Evolutionary conservation across 2,113 vertebrate species (phyloP), one percentile per base, ranked within the genome.

Genomic region (Erinaceus europaeus): DNA sequence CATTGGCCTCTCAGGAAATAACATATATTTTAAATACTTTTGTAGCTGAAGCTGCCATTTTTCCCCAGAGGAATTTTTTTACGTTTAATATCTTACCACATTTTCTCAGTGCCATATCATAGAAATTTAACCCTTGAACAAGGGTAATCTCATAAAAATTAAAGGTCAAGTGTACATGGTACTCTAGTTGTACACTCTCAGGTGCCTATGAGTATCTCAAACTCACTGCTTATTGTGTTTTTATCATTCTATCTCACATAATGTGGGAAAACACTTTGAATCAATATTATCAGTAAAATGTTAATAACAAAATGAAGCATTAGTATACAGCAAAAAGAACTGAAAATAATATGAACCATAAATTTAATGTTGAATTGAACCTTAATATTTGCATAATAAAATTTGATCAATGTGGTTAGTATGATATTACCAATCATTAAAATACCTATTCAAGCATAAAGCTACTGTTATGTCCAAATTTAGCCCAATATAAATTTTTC

Each of bases 101-200:
- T 29, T 88, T 81, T 53, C 4, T 76, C 21, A 38, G 61, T 36
- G 40, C 61, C 40, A 57, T 9, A 38, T 91, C 79, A 72, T 55
- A 75, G 65, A 74, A 74, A 76, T 50, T 85, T 85, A 90, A 85
- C 75, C 82, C 83, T 52, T 1, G 6, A 85, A 91, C 48, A 68
- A 38, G 85, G 62, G 34, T 34, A 76, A 91, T 88, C 83, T 92
- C 71, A 80, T 61, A 85, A 89, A 93, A 94, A 93, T 88, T 71
- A 85, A 93, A 94, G 83, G 55, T 38, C 83, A 76, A 84, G 78
- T 46, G 40, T 18, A 10, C 55, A n/a, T 11, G 36, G 29, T 29
- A 55, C 61, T 89, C 48, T 55, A 65, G 32, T 21, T 32, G 18
- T 21, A 5, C 40, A 44, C 65, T 65, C 65, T 50, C 34, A 20